phyloP scores from a whole-genome alignment of 64 coral and sea anemone species.

The Montipora capricornis region DNA sequence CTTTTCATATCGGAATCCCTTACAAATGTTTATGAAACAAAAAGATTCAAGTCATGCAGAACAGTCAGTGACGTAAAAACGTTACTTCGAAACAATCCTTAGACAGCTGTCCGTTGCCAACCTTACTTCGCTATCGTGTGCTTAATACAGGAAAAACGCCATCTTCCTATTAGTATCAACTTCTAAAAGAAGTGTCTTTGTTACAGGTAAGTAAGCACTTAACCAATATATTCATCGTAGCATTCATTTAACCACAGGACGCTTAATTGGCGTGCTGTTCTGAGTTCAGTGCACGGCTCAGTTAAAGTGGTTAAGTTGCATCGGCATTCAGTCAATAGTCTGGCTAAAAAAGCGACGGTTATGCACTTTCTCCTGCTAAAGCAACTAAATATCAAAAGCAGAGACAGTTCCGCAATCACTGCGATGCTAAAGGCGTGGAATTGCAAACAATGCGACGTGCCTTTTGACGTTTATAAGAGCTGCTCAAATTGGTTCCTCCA shows the following conservation, averaged over 20 bases:
- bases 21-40: neutral
- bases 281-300: neutral
- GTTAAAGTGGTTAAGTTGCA: too few relatives aligned
- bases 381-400: neutral
- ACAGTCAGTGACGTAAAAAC: slow-evolving; percentile 15
- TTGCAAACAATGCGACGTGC: neutral
- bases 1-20: slow-evolving; percentile 13
- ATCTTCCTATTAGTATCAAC: neutral
- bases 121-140: neutral
- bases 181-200: slow-evolving; percentile 8
- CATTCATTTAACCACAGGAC: neutral
- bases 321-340: too few relatives aligned
- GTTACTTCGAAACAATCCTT: neutral
- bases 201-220: slow-evolving; percentile 31
- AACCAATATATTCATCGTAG: neutral
- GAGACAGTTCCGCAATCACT: neutral
- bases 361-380: neutral
- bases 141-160: neutral
- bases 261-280: neutral
- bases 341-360: neutral
- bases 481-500: neutral
- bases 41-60: slow-evolving; percentile 46
- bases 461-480: neutral
- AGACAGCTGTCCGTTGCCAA: neutral
- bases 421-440: neutral